Evolutionary conservation across 2,888 invertebrate species (phyloP), one percentile per base, ranked within the genome.

Genomic region (Ypsolopha sequella): DNA sequence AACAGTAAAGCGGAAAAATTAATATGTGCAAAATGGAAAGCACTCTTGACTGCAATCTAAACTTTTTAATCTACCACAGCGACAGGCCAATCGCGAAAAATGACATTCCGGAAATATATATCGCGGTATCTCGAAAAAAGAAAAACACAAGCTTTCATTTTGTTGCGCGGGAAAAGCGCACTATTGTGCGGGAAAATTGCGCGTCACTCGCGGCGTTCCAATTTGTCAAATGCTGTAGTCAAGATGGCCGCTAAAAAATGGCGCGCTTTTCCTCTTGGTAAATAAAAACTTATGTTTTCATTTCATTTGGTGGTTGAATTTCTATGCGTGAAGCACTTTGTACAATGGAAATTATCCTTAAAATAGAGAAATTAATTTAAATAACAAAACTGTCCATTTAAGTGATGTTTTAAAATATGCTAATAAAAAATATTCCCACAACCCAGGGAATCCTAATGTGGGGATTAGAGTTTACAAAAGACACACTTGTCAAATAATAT

Each of bases 161-260:
- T 79, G 80, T 81, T 76, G 82, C 73, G 74, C 74, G 75, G 74
- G 76, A 75, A 80, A 80, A 76, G 77, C 79, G 82, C 81, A 86
- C 85, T 85, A 85, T 82, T 71, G 80, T n/a, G 79, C 76, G 81
- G 81, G 80, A 82, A 85, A 85, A 85, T 85, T 85, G 84, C 85
- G 84, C 85, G 86, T 86, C 86, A 86, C 82, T 81, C 81, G 76
- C 36, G 71, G 73, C 80, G 76, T 80, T 81, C 80, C 86, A 85
- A 86, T 86, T 86, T 86, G 85, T 86, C 85, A 86, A 86, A 82
- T 80, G 80, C 71, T 70, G 70, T 66, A 68, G 62, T 63, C 75
- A 77, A 78, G 35, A 78, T 70, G 68, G 51, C 66, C 6, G 61
- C 60, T 60, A 61, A 65, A 76, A 80, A 76, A 81, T 80, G 80